Conservation (phyloP, 2,888 invertebrate species). For the Megastigmus dorsalis region DNA sequence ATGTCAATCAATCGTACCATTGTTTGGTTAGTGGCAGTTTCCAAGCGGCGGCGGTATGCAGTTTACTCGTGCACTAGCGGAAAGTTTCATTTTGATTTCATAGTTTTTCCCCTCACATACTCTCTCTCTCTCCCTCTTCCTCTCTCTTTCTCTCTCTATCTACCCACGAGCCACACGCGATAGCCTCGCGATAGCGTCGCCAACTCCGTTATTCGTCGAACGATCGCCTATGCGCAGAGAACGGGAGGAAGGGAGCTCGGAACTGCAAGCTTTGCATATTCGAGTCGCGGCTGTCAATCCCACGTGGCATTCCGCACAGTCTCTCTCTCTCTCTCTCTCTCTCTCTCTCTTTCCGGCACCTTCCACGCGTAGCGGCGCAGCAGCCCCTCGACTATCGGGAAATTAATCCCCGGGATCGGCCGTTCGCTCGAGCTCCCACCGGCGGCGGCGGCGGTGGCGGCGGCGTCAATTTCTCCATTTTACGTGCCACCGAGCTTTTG, state of each 20-base stretch:
- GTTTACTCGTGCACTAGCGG: slow-evolving; percentile 14
- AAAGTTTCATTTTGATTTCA: slow-evolving; percentile 20
- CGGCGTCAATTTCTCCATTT: no score
- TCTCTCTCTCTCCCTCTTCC: background rate
- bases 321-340: background rate
- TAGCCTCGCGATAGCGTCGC: no score
- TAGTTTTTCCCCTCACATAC: background rate
- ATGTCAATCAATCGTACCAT: no score
- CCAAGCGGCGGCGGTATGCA: background rate
- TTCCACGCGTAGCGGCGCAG: background rate
- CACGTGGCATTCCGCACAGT: slow-evolving; percentile 2
- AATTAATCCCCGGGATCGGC: slow-evolving; percentile 31
- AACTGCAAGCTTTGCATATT: slow-evolving; percentile 39
- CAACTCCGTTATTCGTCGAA: no score
- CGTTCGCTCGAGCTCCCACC: no score
- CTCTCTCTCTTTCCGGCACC: background rate
- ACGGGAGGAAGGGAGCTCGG: no score
- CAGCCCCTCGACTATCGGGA: slow-evolving; percentile 15
- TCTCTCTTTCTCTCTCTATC: background rate
- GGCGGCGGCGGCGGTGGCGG: no score
- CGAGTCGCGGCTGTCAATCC: slow-evolving; percentile 22
- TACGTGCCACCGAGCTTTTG: no score
- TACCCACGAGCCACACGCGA: no score
- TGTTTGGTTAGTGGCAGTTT: no score
- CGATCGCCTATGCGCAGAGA: no score